Base-by-base conservation (phyloP, 2,888 invertebrate genomes). In the Hedychridium roseum region DNA sequence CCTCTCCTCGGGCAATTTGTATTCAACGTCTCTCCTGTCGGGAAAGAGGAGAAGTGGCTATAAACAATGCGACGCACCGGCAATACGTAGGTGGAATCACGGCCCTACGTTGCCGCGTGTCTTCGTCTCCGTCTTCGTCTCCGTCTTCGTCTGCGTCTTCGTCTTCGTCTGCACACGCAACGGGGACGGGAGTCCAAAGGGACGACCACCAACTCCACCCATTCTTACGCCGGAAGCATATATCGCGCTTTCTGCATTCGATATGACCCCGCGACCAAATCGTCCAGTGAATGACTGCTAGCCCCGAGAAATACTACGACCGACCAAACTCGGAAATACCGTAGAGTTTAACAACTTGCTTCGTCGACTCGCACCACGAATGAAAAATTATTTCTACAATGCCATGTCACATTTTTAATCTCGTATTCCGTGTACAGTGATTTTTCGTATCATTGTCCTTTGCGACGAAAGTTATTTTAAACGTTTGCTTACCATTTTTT, bases 41-140 rank as follows among this genome's bases (percentile, higher is more conserved):
- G 66, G 67, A 71, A 73, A 72, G 68, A 72, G 71, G 71, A 74
- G 74, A 74, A 72, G 74, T 68, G 72, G 73, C 73, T 74, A 78
- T 76, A 78, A 78, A 78, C 77, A 76, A 77, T 73, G 74, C 70
- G 74, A 71, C 71, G 73, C 61, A 70, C 64, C 66, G 68, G 72
- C 74, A 70, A 74, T 72, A 70, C 71, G 64, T 64, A 57, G 68
- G 52, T 63, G 62, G 66, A 64, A 73, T 71, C 71, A 64, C 66
- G 58, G 56, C 55, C n/a, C n/a, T n/a, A n/a, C n/a, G n/a, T n/a
- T n/a, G n/a, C n/a, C n/a, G n/a, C n/a, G n/a, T n/a, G n/a, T n/a
- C n/a, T 32, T 26, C 21, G 16, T 34, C 26, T 14, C 17, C 43
- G 9, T 21, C 16, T 31, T 34, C 17, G 31, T 31, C 20, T 30